Percentiles rank a stretch among this genome's conserved stretches.
Evolutionary conservation across 2,797 vertebrate genomes (phyloP).

Genomic region (Alca torda): DNA sequence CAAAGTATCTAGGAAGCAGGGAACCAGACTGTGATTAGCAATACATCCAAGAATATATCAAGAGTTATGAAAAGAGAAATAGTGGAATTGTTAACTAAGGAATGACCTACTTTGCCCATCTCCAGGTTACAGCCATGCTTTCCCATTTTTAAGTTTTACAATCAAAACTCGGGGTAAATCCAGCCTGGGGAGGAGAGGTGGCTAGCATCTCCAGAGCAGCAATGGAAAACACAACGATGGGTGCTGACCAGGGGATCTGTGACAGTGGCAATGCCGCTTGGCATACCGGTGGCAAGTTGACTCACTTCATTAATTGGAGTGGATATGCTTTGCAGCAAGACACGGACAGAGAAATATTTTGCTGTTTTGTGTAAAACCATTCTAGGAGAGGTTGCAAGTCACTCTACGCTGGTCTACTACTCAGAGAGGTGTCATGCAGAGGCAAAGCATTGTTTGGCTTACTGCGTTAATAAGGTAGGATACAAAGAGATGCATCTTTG

Average conservation of each 20-base stretch:
- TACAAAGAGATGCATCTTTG: background rate
- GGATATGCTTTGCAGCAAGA: background rate
- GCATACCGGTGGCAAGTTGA: background rate
- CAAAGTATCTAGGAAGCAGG: background rate
- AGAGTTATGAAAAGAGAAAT: background rate
- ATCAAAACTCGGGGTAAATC: background rate
- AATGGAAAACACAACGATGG: background rate
- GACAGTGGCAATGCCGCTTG: background rate
- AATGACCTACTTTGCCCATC: background rate
- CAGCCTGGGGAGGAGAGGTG: background rate
- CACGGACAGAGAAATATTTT: background rate
- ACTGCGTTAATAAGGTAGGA: background rate
- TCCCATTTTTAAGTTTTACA: background rate
- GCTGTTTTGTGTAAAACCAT: background rate
- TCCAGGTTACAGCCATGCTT: background rate
- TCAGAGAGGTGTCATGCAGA: background rate
- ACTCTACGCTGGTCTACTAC: background rate
- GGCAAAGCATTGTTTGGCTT: rapidly evolving
- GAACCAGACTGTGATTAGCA: background rate
- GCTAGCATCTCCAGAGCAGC: background rate
- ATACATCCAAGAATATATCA: background rate
- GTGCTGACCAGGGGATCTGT: rapidly evolving
- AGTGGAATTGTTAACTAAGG: background rate
- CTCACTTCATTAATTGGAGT: background rate
- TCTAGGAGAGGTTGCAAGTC: background rate